phyloP scores from a whole-genome alignment of 2,888 invertebrate genomes.

The Lordiphosa fenestrarum region DNA sequence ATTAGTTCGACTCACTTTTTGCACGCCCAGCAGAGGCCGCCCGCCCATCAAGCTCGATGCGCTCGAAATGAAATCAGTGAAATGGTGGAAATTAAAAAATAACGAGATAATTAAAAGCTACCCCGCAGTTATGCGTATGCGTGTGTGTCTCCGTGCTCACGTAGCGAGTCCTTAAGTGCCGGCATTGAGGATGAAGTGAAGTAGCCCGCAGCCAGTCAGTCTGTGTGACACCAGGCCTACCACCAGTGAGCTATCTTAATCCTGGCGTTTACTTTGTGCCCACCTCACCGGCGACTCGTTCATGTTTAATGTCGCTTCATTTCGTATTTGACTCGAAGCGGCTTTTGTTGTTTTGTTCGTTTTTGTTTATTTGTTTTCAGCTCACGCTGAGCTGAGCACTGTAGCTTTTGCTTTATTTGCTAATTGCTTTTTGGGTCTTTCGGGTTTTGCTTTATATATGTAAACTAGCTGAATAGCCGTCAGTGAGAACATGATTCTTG shows the following conservation, averaged over 20 bases:
- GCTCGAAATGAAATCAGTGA: slow-evolving; percentile 67
- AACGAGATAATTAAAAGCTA: slow-evolving; percentile 78
- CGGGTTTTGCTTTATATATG: slow-evolving; percentile 8
- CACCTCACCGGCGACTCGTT: slow-evolving; percentile 19
- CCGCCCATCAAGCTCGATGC: slow-evolving; percentile 33
- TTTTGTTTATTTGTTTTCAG: slow-evolving; percentile 20
- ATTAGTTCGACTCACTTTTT: slow-evolving; percentile 34
- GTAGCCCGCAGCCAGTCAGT: neutral
- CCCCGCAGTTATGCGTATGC: slow-evolving; percentile 63
- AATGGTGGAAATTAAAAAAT: slow-evolving; percentile 70
- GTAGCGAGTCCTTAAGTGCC: slow-evolving; percentile 64
- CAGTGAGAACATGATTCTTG: no score
- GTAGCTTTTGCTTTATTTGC: slow-evolving; percentile 27
- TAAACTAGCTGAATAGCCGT: no score
- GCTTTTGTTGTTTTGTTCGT: slow-evolving; percentile 25
- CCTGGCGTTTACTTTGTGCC: slow-evolving; percentile 18
- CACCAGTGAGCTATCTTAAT: slow-evolving; percentile 2
- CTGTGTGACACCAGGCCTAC: slow-evolving; percentile 6
- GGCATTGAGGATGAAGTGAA: slow-evolving; percentile 42
- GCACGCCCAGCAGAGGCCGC: slow-evolving; percentile 24
- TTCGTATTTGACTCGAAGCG: slow-evolving; percentile 34
- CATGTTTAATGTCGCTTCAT: slow-evolving; percentile 44
- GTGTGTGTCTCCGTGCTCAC: slow-evolving; percentile 50
- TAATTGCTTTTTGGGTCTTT: slow-evolving; percentile 44
- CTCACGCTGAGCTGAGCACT: slow-evolving; percentile 13